phyloP scores from a whole-genome alignment of 2,113 vertebrate species.

The Herpetotheres cachinnans region DNA sequence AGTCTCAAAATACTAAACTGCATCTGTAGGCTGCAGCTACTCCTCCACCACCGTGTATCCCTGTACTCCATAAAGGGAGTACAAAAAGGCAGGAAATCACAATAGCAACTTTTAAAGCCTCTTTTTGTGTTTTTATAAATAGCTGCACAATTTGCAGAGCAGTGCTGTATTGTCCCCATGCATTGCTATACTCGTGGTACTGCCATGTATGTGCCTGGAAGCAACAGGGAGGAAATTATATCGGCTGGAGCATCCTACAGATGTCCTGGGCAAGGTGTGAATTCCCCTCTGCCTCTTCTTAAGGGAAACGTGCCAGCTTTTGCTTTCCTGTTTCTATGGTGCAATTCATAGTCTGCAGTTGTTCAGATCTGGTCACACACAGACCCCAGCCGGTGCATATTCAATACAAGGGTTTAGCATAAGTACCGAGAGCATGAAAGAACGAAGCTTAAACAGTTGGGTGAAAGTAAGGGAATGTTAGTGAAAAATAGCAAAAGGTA shows the following conservation, averaged over 20 bases:
- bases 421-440: neutral
- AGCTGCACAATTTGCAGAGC: neutral
- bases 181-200: neutral
- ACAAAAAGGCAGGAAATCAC: neutral
- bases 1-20: constrained; percentile 4
- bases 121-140: neutral
- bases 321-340: neutral
- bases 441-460: neutral
- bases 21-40: constrained; percentile 20
- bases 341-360: neutral
- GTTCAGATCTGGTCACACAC: neutral
- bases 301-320: neutral
- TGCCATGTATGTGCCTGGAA: neutral
- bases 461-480: neutral
- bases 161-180: neutral
- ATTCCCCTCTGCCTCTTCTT: neutral
- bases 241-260: neutral
- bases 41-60: neutral
- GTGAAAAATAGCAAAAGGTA: neutral
- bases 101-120: neutral
- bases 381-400: neutral
- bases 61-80: neutral
- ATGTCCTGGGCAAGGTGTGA: neutral
- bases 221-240: neutral
- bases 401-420: neutral